Evolutionary conservation across 2,113 vertebrate genomes (phyloP), one percentile per base, ranked within the genome.

Genomic region (Tupaia chinensis): DNA sequence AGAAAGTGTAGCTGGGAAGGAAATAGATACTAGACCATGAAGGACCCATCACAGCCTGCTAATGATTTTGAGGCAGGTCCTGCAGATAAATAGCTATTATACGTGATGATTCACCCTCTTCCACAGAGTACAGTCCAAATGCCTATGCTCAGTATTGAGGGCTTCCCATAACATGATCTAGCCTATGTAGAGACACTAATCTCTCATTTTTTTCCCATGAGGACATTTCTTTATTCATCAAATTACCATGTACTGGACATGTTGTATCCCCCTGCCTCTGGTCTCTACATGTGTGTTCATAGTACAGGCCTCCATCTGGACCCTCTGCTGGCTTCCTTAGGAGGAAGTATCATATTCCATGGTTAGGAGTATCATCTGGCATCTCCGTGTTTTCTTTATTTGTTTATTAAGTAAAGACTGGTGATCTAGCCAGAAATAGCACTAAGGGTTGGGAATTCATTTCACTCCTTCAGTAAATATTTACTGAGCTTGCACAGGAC

Each of bases 231-330:
- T 56, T 56, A 32, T n/a, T 88, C 3, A 0, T 19, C 27, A 54
- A 65, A 11, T 5, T 65, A 14, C 19, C 14, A 2, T 0, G 1
- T 0, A 7, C 0, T 1, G 23, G 63, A 9, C 14, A 10, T 2
- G 10, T 44, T 73, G n/a, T 5, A 91, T 19, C 0, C 0, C 6
- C 6, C 20, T 54, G 19, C 25, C 25, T 73, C 66, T 61, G 9
- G 14, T 15, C 9, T 60, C 22, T n/a, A 3, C 9, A 14, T 58
- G 20, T 23, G 2, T 20, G 25, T 8, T 82, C 25, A 29, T 3
- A 8, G 0, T 17, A 2, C 34, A 10, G 12, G 9, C 54, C n/a
- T 29, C 10, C 12, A 65, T 14, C 11, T 23, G 20, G 19, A 69
- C 27, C 4, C 9, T 8, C 54, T 3, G 7, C 0, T 25, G 12